Evolutionary conservation across 2,888 invertebrate genomes (phyloP).

Genomic region (Eretmocerus hayati): DNA sequence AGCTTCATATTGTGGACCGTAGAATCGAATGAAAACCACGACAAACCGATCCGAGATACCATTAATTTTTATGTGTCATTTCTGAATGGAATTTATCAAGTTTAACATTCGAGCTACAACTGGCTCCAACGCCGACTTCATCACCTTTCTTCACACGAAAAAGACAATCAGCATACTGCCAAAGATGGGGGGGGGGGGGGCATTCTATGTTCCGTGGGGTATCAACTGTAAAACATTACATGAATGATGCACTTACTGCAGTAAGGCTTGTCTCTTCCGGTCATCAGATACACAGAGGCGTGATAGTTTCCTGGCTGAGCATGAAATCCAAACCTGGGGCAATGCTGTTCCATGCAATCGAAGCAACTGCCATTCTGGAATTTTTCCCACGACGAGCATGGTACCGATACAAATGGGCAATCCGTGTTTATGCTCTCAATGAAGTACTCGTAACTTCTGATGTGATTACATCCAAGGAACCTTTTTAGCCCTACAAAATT

Average conservation of each 20-base stretch:
- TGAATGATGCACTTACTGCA: slow-evolving; percentile 63
- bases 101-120: too few species aligned
- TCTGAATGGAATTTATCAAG: too few species aligned
- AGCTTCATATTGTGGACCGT: too few species aligned
- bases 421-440: slow-evolving; percentile 72
- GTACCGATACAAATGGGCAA: slow-evolving; percentile 72
- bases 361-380: slow-evolving; percentile 66
- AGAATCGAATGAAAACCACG: too few species aligned
- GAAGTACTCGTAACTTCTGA: slow-evolving; percentile 76
- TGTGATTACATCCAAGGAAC: slow-evolving; percentile 80
- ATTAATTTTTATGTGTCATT: too few species aligned
- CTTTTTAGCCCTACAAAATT: slow-evolving; percentile 56
- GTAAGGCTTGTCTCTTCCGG: slow-evolving; percentile 62
- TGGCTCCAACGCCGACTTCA: too few species aligned
- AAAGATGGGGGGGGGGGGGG: too few species aligned
- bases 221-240: too few species aligned
- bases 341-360: slow-evolving; percentile 59
- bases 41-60: too few species aligned
- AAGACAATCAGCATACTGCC: too few species aligned
- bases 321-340: slow-evolving; percentile 65
- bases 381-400: slow-evolving; percentile 72
- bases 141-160: too few species aligned
- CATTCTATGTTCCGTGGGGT: too few species aligned
- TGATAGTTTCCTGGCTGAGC: slow-evolving; percentile 43
- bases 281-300: slow-evolving; percentile 62